A percentile compares a stretch with the other conserved stretches of the same genome.
These are phyloP conservation scores for Elegia similella DNA, from an alignment of 2,888 invertebrate species.

Conservation along the genomic window DNA sequence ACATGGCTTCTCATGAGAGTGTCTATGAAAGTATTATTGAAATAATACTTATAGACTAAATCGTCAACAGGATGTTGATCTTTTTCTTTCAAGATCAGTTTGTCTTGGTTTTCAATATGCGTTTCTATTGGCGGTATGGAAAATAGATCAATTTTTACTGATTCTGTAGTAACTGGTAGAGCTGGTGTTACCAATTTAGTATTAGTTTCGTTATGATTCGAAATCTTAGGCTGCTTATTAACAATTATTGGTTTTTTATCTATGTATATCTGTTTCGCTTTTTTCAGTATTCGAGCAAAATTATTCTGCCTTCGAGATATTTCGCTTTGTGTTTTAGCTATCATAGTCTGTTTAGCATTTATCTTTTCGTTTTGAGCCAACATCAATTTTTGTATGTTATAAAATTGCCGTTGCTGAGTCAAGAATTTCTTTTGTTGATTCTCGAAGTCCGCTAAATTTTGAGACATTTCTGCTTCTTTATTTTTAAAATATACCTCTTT, in stretches of 20 bases:
- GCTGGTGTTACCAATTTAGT: constrained; percentile 29
- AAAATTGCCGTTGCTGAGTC: constrained; percentile 64
- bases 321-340: constrained; percentile 65
- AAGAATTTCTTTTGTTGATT: constrained; percentile 67
- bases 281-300: constrained; percentile 63
- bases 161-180: constrained; percentile 40
- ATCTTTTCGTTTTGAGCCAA: constrained; percentile 68
- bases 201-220: constrained; percentile 18
- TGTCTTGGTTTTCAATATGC: constrained; percentile 53
- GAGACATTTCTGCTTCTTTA: constrained; percentile 52
- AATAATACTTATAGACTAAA: constrained; percentile 71
- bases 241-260: constrained; percentile 34
- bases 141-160: constrained; percentile 65
- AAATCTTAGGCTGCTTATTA: constrained; percentile 20
- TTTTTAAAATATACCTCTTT: constrained; percentile 47
- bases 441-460: constrained; percentile 59
- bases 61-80: constrained; percentile 65
- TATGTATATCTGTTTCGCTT: constrained; percentile 55
- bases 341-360: constrained; percentile 57
- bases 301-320: constrained; percentile 67
- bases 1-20: constrained; percentile 61
- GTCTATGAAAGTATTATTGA: constrained; percentile 72
- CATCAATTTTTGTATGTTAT: constrained; percentile 63
- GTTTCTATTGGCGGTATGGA: constrained; percentile 47
- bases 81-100: constrained; percentile 62